Conservation (phyloP, 2,797 vertebrate genomes). For the Hoplostethus atlanticus region DNA sequence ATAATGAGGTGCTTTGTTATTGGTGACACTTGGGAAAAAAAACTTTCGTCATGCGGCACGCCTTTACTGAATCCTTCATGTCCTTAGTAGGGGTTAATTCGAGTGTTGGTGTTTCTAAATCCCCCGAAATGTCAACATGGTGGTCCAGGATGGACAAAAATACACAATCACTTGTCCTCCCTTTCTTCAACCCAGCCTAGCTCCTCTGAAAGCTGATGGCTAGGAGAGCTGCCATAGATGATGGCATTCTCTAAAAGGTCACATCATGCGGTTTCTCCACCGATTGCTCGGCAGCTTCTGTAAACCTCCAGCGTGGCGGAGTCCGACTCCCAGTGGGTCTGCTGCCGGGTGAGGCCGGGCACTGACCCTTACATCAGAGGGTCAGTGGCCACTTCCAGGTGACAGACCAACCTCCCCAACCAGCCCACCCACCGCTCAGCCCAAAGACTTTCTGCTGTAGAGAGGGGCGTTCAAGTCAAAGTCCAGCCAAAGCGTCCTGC, state of each 20-base stretch:
- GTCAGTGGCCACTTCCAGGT: slow-evolving; percentile 57
- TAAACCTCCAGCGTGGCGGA: slow-evolving; percentile 35
- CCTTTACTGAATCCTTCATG: slow-evolving; percentile 21
- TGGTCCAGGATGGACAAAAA: slow-evolving; percentile 8
- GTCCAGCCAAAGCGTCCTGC: slow-evolving; percentile 24
- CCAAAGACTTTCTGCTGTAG: slow-evolving; percentile 6
- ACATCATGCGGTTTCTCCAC: slow-evolving; percentile 54
- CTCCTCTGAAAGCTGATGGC: slow-evolving; percentile 30
- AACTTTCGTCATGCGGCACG: background rate
- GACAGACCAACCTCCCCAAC: slow-evolving; percentile 44
- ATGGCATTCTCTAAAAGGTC: slow-evolving; percentile 75
- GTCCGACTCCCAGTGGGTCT: slow-evolving; percentile 49
- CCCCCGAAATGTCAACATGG: background rate
- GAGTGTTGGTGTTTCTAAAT: background rate
- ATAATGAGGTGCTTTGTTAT: slow-evolving; percentile 21
- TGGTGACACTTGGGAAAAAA: slow-evolving; percentile 14
- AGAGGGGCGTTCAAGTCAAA: slow-evolving; percentile 13
- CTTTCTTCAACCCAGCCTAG: slow-evolving; percentile 18
- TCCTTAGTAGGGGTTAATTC: background rate
- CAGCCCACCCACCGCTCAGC: slow-evolving; percentile 3
- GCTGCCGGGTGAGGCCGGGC: slow-evolving; percentile 27
- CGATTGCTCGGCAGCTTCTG: slow-evolving; percentile 39
- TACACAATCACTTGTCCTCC: background rate
- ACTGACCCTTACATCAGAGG: slow-evolving; percentile 76
- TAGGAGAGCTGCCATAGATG: slow-evolving; percentile 18